These are phyloP conservation scores for Ptyas mucosa DNA, from an alignment of 2,113 vertebrate species.

Conservation along the genomic window DNA sequence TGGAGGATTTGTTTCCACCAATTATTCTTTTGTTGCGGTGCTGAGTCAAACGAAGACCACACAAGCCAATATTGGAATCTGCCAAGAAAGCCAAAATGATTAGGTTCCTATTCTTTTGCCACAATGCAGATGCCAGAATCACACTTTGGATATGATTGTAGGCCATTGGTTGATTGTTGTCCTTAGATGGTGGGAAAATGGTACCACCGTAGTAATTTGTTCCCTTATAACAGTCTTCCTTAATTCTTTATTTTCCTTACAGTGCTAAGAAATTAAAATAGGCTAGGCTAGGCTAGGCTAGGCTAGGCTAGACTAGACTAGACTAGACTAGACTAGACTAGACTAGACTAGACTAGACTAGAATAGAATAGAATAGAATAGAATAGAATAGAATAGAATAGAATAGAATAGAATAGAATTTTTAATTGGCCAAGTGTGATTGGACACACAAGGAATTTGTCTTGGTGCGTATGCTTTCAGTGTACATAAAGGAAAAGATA, in stretches of 20 bases:
- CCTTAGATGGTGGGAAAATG: not conserved
- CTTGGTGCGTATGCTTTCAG: no score
- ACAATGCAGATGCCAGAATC: not conserved
- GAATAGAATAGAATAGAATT: no score
- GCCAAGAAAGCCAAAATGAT: slow-evolving; percentile 31
- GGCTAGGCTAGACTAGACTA: no score
- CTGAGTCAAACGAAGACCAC: slow-evolving; percentile 63
- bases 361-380: no score
- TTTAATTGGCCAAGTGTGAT: no score
- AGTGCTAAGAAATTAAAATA: not conserved
- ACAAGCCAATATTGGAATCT: slow-evolving; percentile 54
- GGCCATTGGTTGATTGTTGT: not conserved
- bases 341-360: no score
- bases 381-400: no score
- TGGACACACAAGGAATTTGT: no score
- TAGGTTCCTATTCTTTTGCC: not conserved
- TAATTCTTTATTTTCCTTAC: not conserved
- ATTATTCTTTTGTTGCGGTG: slow-evolving; percentile 73
- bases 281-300: no score
- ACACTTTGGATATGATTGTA: not conserved
- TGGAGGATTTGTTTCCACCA: slow-evolving; percentile 78
- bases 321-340: no score
- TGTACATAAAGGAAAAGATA: no score
- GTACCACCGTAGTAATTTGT: no score
- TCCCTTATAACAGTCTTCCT: not conserved